Evolutionary conservation across 2,797 vertebrate species (phyloP).

Genomic region (Sebastolobus alascanus): DNA sequence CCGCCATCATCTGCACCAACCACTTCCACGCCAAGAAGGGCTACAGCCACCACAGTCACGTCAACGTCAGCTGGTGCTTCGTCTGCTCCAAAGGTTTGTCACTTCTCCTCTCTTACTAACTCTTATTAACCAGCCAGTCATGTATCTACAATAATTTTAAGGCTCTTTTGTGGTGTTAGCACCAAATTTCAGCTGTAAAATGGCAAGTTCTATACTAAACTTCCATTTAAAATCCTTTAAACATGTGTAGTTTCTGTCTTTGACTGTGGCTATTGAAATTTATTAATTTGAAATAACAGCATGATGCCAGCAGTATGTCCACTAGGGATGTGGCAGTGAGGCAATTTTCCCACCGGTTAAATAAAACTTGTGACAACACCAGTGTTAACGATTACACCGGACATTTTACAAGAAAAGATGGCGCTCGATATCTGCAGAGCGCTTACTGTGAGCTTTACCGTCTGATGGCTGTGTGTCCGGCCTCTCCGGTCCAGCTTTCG

Average conservation of each 20-base stretch:
- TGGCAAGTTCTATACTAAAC: background rate
- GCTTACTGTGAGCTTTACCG: too few species aligned
- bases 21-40: conserved; percentile 95
- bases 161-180: background rate
- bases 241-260: background rate
- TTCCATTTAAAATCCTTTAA: background rate
- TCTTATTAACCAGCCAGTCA: background rate
- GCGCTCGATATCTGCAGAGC: fast-evolving
- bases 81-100: conserved; percentile 96
- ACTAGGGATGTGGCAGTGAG: fast-evolving
- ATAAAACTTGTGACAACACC: too few species aligned
- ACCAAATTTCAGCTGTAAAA: background rate
- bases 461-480: too few species aligned
- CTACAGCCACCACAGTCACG: conserved; percentile 94
- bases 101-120: background rate
- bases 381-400: too few species aligned
- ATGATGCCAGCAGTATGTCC: background rate
- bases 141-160: too few species aligned
- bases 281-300: background rate
- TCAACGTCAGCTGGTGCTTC: conserved; percentile 99
- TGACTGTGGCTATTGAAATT: background rate
- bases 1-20: conserved; percentile 92
- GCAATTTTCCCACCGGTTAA: too few species aligned
- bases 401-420: too few species aligned
- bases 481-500: too few species aligned